Evolutionary conservation across 2,113 vertebrate species (phyloP).

Genomic region (Coptodon rendalli): DNA sequence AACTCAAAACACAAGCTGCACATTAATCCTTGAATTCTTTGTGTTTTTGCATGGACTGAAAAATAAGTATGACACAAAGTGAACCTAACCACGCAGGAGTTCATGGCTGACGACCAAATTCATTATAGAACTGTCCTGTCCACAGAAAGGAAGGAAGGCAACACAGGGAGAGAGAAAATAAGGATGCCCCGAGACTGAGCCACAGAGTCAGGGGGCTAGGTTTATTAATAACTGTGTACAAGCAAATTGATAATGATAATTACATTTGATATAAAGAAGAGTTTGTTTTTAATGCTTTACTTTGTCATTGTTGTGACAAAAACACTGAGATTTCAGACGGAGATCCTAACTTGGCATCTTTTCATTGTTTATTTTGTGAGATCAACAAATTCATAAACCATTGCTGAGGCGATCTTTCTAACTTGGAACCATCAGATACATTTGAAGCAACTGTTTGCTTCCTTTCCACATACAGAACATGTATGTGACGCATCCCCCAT

Average conservation of each 20-base stretch:
- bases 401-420: neutral
- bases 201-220: slow-evolving; percentile 16
- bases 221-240: neutral
- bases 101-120: slow-evolving; percentile 9
- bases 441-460: neutral
- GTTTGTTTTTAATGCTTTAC: neutral
- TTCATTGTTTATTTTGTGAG: neutral
- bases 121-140: slow-evolving; percentile 15
- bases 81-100: neutral
- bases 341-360: neutral
- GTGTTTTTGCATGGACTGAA: neutral
- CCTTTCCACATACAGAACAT: neutral
- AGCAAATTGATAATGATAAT: neutral
- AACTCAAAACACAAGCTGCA: neutral
- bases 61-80: neutral
- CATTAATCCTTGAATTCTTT: neutral
- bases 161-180: neutral
- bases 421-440: neutral
- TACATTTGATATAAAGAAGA: neutral
- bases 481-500: slow-evolving; percentile 6
- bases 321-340: neutral
- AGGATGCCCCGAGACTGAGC: slow-evolving; percentile 11
- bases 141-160: neutral
- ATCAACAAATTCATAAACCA: neutral
- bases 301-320: neutral